Conservation (phyloP, 2,888 invertebrate genomes). For the Pollenia griseotomentosa region DNA sequence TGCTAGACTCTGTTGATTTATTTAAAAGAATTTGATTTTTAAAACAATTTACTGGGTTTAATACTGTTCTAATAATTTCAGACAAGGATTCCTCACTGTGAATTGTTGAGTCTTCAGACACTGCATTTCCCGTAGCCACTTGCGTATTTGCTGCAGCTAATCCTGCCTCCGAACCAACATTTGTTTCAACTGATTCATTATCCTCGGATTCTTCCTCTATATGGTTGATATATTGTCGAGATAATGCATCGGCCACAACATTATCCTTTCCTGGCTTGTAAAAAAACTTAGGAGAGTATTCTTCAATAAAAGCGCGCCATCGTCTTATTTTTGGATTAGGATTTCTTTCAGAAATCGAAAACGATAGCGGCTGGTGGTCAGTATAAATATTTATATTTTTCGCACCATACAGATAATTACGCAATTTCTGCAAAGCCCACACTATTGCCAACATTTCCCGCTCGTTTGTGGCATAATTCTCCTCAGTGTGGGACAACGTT, state of each 20-base stretch:
- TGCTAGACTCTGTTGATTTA: background rate
- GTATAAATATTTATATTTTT: constrained; percentile 47
- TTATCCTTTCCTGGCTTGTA: constrained; percentile 40
- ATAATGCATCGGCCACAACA: constrained; percentile 40
- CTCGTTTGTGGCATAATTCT: constrained; percentile 35
- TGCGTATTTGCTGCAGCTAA: background rate
- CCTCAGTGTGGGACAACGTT: constrained; percentile 7
- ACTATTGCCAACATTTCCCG: constrained; percentile 28
- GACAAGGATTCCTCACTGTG: constrained; percentile 58
- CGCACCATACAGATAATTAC: constrained; percentile 42
- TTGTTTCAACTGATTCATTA: background rate
- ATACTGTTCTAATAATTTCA: constrained; percentile 50
- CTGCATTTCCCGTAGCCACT: background rate
- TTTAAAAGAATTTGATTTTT: constrained; percentile 63
- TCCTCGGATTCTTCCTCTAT: constrained; percentile 4
- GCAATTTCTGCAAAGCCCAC: constrained; percentile 37
- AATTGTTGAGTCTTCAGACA: background rate
- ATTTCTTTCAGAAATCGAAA: constrained; percentile 30
- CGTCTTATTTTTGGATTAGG: constrained; percentile 39
- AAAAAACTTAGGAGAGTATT: constrained; percentile 38
- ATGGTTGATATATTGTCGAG: constrained; percentile 32
- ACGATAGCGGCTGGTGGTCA: constrained; percentile 41
- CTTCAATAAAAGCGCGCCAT: constrained; percentile 44
- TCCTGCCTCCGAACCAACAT: background rate
- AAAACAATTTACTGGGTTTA: constrained; percentile 64